Base-by-base conservation (phyloP, 2,888 invertebrate genomes). In the Volucella zonaria region DNA sequence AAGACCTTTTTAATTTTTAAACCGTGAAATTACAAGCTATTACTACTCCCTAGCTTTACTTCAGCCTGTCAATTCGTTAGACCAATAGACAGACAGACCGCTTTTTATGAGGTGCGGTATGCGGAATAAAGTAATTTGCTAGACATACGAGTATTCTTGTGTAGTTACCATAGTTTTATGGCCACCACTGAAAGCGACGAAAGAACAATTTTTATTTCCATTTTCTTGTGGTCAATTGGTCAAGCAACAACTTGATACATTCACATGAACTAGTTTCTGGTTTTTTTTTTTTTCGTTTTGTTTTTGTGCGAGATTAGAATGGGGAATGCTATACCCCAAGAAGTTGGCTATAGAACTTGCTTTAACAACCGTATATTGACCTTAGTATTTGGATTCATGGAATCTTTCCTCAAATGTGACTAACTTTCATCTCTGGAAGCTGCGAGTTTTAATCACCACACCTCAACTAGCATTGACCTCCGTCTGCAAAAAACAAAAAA, bases 141-240 rank as follows among this genome's bases (percentile, higher is more conserved):
- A 68, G 31, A 15, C 31, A 56, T 56, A 51, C 38, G 56, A 47
- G 54, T 67, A 59, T 14, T 59, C 59, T 47, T 42, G 38, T 14
- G 38, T 59, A 52, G 66, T 68, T 76, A 31, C 54, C 52, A 70
- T 51, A 64, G 31, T 51, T 78, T 78, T 56, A 78, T 51, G 23
- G 40, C 68, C 61, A 45, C 68, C 49, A 31, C 31, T 15, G 42
- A 38, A 59, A 51, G 51, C 38, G 8, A 51, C 43, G 14, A 59
- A 40, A 43, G 58, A 66, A 58, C 12, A 43, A 42, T 51, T 66
- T 52, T 38, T 56, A 45, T 31, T 31, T 31, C 40, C 8, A 56
- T 58, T 45, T 59, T 75, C 15, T 18, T 67, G 58, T 64, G 82
- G 82, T 78, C 82, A 82, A 78, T 79, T 80, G 83, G 79, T 76